Conservation (phyloP, 2,797 vertebrate genomes). For the Lutjanus campechanus region DNA sequence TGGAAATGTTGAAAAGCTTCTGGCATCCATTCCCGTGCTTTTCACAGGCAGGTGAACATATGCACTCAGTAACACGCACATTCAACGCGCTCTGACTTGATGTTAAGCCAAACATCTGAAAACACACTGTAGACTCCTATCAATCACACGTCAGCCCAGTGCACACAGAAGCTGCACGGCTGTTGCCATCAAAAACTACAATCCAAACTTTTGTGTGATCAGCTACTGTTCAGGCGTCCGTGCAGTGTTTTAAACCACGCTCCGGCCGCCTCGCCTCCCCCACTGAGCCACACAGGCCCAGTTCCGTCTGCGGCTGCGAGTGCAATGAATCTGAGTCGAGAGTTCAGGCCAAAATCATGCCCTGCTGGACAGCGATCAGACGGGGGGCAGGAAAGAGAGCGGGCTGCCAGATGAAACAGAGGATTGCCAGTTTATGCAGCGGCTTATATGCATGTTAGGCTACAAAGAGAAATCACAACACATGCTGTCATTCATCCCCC, state of each 20-base stretch:
- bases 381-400: conserved; percentile 25
- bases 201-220: conserved; percentile 6
- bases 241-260: conserved; percentile 1
- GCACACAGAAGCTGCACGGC: conserved; percentile 25
- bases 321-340: conserved; percentile 30
- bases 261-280: conserved; percentile 24
- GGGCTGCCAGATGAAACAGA: conserved; percentile 59
- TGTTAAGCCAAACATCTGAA: conserved; percentile 33
- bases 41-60: conserved; percentile 4
- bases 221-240: conserved; percentile 30
- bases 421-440: conserved; percentile 58
- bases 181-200: conserved; percentile 12
- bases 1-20: conserved; percentile 3
- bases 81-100: neutral
- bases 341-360: conserved; percentile 39
- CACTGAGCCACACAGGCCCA: conserved; percentile 15
- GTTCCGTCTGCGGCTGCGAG: conserved; percentile 40
- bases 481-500: conserved; percentile 46
- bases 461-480: conserved; percentile 50
- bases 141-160: conserved; percentile 38
- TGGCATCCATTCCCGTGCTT: neutral
- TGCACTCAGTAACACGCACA: conserved; percentile 5
- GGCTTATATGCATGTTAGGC: conserved; percentile 44
- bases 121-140: conserved; percentile 25
- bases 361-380: conserved; percentile 55